Percentiles rank a stretch among this genome's conserved stretches.
These are phyloP conservation scores for Temnothorax ravouxi DNA, from an alignment of 2,888 invertebrate genomes.

Conservation along the genomic window DNA sequence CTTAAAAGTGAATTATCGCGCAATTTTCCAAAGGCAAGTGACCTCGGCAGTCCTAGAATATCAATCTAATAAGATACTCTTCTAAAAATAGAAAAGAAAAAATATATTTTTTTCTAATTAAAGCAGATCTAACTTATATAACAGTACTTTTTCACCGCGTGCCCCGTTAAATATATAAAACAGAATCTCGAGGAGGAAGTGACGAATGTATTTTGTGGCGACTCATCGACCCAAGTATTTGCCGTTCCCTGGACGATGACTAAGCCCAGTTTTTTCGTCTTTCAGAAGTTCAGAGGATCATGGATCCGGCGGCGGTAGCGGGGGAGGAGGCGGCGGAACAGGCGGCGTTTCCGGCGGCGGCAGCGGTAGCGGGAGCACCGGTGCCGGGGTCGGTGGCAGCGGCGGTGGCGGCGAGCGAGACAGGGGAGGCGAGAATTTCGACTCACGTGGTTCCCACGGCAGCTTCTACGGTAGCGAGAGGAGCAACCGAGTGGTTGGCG, in stretches of 20 bases:
- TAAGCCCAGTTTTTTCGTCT: conserved; percentile 60
- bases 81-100: not conserved
- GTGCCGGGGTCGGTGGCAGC: conserved; percentile 67
- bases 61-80: not conserved
- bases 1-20: not conserved
- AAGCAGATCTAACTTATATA: not conserved
- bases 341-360: conserved; percentile 51
- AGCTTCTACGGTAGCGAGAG: conserved; percentile 83
- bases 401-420: conserved; percentile 59
- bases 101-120: not conserved
- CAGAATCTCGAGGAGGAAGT: not conserved
- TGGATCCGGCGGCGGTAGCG: conserved; percentile 80
- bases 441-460: conserved; percentile 86
- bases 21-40: not conserved
- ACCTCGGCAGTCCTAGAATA: not conserved
- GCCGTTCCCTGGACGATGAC: conserved; percentile 5
- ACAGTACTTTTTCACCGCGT: not conserved
- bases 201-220: conserved; percentile 5
- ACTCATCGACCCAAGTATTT: conserved; percentile 4
- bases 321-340: conserved; percentile 71
- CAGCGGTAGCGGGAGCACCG: conserved; percentile 59
- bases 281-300: conserved; percentile 85
- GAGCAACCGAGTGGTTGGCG: conserved; percentile 80
- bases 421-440: conserved; percentile 81
- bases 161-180: conserved; percentile 4